phyloP scores from a whole-genome alignment of 2,888 invertebrate genomes.

The Oxyscelio sp. region DNA sequence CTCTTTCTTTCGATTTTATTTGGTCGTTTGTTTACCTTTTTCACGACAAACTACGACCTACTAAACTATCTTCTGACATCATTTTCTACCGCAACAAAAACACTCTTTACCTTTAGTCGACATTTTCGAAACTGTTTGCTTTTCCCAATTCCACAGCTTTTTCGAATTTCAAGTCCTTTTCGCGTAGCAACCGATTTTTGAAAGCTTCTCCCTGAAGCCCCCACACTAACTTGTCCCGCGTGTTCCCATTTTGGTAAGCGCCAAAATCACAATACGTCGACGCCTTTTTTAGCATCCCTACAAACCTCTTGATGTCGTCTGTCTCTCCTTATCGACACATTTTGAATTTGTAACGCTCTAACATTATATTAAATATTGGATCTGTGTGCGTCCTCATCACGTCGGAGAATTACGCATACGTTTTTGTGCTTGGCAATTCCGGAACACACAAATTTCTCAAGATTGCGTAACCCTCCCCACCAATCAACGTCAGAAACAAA shows the following conservation, averaged over 20 bases:
- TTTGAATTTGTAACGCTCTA: constrained; percentile 65
- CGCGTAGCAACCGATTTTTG: background rate
- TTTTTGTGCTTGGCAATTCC: constrained; percentile 49
- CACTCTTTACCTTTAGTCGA: constrained; percentile 13
- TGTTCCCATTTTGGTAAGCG: background rate
- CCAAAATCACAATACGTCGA: constrained; percentile 65
- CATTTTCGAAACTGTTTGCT: background rate
- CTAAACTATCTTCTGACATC: constrained; percentile 22
- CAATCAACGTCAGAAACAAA: constrained; percentile 62
- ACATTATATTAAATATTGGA: constrained; percentile 32
- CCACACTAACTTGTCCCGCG: constrained; percentile 9
- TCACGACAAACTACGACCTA: constrained; percentile 7
- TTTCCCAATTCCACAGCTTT: constrained; percentile 9
- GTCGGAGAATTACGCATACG: constrained; percentile 57
- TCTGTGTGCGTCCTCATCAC: constrained; percentile 54
- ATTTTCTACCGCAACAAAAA: constrained; percentile 25
- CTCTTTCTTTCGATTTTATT: background rate
- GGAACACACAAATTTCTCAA: constrained; percentile 72
- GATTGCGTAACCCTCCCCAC: constrained; percentile 60
- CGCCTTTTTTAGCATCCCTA: constrained; percentile 80
- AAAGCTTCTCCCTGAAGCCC: background rate
- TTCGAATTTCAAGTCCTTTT: background rate
- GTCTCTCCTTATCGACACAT: constrained; percentile 76
- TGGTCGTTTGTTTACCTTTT: background rate
- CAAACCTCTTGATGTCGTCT: constrained; percentile 57